These are phyloP conservation scores for Drosophila parvula DNA, from an alignment of 1,140 invertebrate species.

Conservation along the genomic window DNA sequence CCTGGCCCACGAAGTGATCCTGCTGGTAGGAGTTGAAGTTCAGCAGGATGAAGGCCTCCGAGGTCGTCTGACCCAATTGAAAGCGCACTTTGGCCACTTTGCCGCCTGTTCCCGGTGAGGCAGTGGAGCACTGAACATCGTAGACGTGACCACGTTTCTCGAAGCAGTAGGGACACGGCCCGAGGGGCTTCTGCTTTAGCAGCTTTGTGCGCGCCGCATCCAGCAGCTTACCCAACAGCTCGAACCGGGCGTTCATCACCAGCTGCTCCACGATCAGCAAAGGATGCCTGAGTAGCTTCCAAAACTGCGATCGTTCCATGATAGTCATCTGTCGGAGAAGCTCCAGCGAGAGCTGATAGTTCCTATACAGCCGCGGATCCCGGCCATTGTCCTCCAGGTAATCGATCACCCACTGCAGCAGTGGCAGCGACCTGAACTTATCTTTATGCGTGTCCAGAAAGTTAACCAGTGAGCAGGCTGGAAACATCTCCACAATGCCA, in stretches of 20 bases:
- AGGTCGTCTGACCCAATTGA: conserved; percentile 63
- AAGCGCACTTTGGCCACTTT: conserved; percentile 60
- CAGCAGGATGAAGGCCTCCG: conserved; percentile 75
- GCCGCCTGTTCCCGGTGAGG: background rate
- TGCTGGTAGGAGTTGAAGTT: conserved; percentile 80
- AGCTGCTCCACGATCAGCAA: conserved; percentile 89
- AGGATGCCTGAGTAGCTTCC: conserved; percentile 88
- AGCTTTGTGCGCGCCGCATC: conserved; percentile 68
- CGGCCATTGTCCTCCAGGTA: conserved; percentile 86
- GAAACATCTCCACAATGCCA: conserved; percentile 77
- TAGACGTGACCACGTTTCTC: conserved; percentile 70
- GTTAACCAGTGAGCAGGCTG: conserved; percentile 85
- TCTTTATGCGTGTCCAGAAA: conserved; percentile 87
- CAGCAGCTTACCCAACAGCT: conserved; percentile 86
- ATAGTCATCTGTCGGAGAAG: conserved; percentile 84
- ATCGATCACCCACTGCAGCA: conserved; percentile 87
- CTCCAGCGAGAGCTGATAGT: conserved; percentile 84
- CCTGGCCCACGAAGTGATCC: conserved; percentile 83
- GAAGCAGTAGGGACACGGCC: conserved; percentile 77
- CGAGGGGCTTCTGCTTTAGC: conserved; percentile 41
- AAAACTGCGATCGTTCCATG: conserved; percentile 86
- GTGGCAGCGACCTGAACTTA: conserved; percentile 86
- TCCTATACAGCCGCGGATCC: conserved; percentile 86
- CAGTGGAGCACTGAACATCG: background rate
- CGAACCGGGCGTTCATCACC: conserved; percentile 90